A percentile compares a stretch with the other conserved stretches of the same genome.
Conservation (phyloP, 2,113 vertebrate species). For the Xiphophorus hellerii region DNA sequence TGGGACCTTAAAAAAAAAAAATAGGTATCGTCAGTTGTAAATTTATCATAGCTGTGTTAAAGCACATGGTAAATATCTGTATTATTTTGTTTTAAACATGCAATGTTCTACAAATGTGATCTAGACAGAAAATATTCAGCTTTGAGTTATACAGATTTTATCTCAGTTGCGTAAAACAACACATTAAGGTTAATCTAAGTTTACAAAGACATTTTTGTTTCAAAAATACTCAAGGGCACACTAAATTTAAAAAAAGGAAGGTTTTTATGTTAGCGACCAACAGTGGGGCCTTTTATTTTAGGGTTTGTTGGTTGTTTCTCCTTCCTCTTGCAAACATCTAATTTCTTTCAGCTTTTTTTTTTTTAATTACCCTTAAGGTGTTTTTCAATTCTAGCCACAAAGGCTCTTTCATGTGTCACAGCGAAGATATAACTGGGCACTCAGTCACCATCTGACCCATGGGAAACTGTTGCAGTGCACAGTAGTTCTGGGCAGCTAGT, state of each 20-base stretch:
- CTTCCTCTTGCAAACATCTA: conserved; percentile 45
- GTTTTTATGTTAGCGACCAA: conserved; percentile 50
- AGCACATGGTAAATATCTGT: no score
- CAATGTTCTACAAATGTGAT: neutral
- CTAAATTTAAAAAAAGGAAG: conserved; percentile 39
- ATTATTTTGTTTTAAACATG: no score
- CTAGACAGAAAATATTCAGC: neutral
- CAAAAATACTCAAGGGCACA: conserved; percentile 45
- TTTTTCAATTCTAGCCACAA: conserved; percentile 62
- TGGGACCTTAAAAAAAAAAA: conserved; percentile 77
- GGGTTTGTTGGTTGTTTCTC: conserved; percentile 57
- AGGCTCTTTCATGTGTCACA: conserved; percentile 65
- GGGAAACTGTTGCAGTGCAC: conserved; percentile 53
- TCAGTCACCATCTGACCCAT: conserved; percentile 59
- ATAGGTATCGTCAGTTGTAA: neutral
- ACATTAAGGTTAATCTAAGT: conserved; percentile 57
- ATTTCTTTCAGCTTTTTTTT: conserved; percentile 40
- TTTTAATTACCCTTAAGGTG: conserved; percentile 40
- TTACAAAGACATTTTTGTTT: conserved; percentile 60
- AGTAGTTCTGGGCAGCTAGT: conserved; percentile 60
- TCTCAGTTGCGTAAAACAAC: conserved; percentile 34
- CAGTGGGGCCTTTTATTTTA: conserved; percentile 54
- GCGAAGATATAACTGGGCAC: conserved; percentile 54
- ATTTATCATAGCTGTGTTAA: neutral
- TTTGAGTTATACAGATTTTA: conserved; percentile 20